These are phyloP conservation scores for Engraulis encrasicolus DNA, from an alignment of 2,113 vertebrate species.

Conservation along the genomic window DNA sequence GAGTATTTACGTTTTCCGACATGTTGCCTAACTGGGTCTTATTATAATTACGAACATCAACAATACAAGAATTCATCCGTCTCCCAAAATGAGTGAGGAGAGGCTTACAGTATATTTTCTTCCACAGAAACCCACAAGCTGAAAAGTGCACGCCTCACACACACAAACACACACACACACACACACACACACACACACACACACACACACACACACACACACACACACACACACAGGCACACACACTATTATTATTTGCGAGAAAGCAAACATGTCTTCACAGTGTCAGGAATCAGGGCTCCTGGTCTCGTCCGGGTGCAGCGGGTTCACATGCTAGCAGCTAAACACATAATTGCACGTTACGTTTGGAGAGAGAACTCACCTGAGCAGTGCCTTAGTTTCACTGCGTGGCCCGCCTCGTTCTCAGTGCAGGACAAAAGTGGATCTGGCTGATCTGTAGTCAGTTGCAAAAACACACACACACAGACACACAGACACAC, in stretches of 20 bases:
- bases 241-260: background rate
- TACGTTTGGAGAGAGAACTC: conserved; percentile 61
- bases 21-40: background rate
- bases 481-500: too few relatives aligned
- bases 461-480: too few relatives aligned
- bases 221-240: too few relatives aligned
- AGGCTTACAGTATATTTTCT: background rate
- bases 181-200: too few relatives aligned
- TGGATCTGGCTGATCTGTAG: conserved; percentile 84
- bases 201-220: too few relatives aligned
- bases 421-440: conserved; percentile 96
- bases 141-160: too few relatives aligned
- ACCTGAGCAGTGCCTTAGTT: conserved; percentile 90
- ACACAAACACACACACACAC: too few relatives aligned
- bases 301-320: too few relatives aligned
- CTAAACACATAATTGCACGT: background rate
- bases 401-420: conserved; percentile 82
- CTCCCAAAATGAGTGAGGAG: background rate
- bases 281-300: background rate
- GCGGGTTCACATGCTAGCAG: background rate
- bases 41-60: background rate
- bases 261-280: background rate
- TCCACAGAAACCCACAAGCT: background rate
- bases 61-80: background rate
- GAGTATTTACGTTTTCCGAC: background rate